These are phyloP conservation scores for Megaceryle alcyon DNA, from an alignment of 2,797 vertebrate species.

Conservation along the genomic window DNA sequence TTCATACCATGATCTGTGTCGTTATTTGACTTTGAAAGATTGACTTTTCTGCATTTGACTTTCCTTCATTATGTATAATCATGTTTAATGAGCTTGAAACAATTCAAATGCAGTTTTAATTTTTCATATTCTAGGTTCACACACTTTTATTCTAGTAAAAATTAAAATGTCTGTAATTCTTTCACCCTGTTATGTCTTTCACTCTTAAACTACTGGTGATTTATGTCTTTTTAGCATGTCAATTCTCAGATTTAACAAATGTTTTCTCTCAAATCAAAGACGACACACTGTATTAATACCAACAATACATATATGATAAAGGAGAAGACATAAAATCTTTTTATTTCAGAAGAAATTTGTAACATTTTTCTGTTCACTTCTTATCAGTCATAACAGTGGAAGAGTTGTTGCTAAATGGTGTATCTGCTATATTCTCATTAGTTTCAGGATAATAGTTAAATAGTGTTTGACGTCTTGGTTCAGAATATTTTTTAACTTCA, in stretches of 20 bases:
- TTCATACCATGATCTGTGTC: not conserved
- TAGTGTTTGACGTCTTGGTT: not conserved
- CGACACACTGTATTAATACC: not conserved
- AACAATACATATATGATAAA: not conserved
- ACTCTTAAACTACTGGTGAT: rapidly evolving
- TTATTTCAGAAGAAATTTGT: not conserved
- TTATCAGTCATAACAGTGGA: not conserved
- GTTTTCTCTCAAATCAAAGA: not conserved
- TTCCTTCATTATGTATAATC: not conserved
- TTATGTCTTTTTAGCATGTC: rapidly evolving
- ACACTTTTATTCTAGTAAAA: not conserved
- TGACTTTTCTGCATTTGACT: not conserved
- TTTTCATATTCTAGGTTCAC: not conserved
- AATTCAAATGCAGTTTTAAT: not conserved
- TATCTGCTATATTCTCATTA: not conserved
- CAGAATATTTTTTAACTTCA: not conserved
- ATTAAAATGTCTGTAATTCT: not conserved
- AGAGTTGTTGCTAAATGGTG: rapidly evolving
- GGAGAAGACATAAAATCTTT: not conserved
- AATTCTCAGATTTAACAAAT: not conserved
- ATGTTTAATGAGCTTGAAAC: not conserved
- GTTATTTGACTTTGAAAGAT: not conserved
- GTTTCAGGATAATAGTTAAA: not conserved
- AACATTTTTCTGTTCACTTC: not conserved
- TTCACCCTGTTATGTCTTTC: not conserved